Conservation (phyloP, 2,113 vertebrate genomes). For the Rhabdomys dilectus region DNA sequence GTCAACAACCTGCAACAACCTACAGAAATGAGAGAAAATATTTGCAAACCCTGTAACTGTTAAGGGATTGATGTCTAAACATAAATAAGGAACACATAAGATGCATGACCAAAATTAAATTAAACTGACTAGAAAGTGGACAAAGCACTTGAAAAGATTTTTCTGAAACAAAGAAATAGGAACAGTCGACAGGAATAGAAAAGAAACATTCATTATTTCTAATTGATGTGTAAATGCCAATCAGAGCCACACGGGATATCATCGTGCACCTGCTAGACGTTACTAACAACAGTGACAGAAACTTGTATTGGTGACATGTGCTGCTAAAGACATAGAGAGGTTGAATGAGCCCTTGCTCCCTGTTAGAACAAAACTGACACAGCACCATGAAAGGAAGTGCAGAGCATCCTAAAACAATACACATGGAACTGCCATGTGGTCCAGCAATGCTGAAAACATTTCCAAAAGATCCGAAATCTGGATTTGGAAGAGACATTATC, state of each 20-base stretch:
- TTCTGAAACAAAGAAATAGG: not conserved
- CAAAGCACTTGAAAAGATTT: not conserved
- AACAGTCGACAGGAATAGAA: not conserved
- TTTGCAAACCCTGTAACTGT: not conserved
- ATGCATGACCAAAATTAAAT: not conserved
- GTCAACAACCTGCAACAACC: not conserved
- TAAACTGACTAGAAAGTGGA: not conserved
- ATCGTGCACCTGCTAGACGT: not conserved
- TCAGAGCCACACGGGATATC: not conserved
- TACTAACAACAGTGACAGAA: not conserved
- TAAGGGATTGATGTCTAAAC: not conserved
- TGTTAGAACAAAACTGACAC: not conserved
- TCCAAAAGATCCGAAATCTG: not conserved
- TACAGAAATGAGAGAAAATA: not conserved
- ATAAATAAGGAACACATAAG: not conserved
- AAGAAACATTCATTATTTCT: not conserved
- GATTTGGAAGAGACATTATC: not conserved
- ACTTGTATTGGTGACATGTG: no score
- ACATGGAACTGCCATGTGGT: not conserved
- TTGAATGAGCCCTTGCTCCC: not conserved
- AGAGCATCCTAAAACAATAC: not conserved
- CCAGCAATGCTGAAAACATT: not conserved
- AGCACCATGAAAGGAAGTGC: not conserved
- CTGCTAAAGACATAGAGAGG: not conserved
- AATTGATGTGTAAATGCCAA: not conserved